Evolutionary conservation across 2,113 vertebrate genomes (phyloP), one percentile per base, ranked within the genome.

Genomic region (Colius striatus): DNA sequence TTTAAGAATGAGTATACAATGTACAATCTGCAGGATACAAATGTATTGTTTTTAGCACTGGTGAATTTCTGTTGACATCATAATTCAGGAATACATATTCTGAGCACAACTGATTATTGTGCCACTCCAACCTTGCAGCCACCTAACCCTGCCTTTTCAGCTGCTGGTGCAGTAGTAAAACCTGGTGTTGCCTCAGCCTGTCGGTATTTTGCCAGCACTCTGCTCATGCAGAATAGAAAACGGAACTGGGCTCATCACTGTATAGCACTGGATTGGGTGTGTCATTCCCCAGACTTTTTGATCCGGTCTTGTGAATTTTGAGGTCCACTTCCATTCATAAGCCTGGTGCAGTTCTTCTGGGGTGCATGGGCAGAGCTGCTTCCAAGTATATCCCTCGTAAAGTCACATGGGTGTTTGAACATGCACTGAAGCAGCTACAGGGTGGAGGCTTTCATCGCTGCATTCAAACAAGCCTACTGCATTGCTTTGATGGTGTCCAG

Each of bases 21-120:
- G 65, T 84, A 94, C 94, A 96, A 70, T 94, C 85, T 94, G 74
- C 86, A 91, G 92, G 78, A 92, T 85, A 76, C 71, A 76, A 73
- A 80, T 85, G 73, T 54, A 81, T 87, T 96, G 70, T 94, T 92
- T 84, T 53, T 71, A 72, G 60, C 74, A 15, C 27, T 92, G 32
- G 16, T 82, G 74, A 62, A 53, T 89, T 84, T 30, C 53, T 30
- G 70, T 73, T 96, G 83, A 95, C 89, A 75, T 92, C 92, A 76
- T 55, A 12, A 68, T 89, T 87, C 72, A 87, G 62, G 43, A 81
- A 89, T 87, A 91, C 0, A 0, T 29, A 68, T 77, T 96, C 76
- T 65, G 72, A 77, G 50, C 27, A 66, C n/a, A 43, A 4, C 6
- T 1, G 22, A 89, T 94, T 30, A 62, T 89, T 95, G 93, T 94